Evolutionary conservation across 1,140 invertebrate species (phyloP), one percentile per base, ranked within the genome.

Genomic region (Zaprionus kolodkinae): DNA sequence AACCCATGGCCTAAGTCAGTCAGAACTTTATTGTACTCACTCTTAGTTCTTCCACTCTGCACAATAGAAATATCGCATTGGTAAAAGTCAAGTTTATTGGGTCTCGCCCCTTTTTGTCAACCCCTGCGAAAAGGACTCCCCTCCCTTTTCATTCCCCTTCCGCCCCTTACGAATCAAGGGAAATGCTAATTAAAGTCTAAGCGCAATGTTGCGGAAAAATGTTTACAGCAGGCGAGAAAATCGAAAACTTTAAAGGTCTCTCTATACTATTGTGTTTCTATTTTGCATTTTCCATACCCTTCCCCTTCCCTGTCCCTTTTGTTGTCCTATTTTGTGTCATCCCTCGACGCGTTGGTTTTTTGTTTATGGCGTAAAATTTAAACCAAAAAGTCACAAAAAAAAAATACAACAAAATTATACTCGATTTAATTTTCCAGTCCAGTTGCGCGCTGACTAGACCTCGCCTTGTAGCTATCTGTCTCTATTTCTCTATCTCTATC

Each of bases 351-450:
- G 52, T 79, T 65, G 76, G 1, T 72, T 72, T 73, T 72, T 85
- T 73, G 72, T 89, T 79, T 69, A 64, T 67, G 77, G 69, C 70
- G 61, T 79, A 27, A 69, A 76, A 72, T 78, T 88, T 88, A 88
- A 88, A 81, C 81, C 69, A 76, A 68, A 81, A 75, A 80, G 73
- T 81, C 66, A 73, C 69, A 87, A 89, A 88, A 87, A 89, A 88
- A 91, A n/a, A n/a, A n/a, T n/a, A n/a, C n/a, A n/a, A n/a, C n/a
- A n/a, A n/a, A 91, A 91, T 87, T 81, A 73, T 81, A 91, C 78
- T 91, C 82, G 78, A 91, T 91, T 91, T 91, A 91, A 91, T 91
- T 91, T 91, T 91, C 82, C 85, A 88, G 85, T 88, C 83, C 85
- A 89, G 85, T 89, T 84, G 68, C 52, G 17, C 38, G 27, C 50